phyloP scores from a whole-genome alignment of 2,113 vertebrate genomes.

The Pangasianodon hypophthalmus region DNA sequence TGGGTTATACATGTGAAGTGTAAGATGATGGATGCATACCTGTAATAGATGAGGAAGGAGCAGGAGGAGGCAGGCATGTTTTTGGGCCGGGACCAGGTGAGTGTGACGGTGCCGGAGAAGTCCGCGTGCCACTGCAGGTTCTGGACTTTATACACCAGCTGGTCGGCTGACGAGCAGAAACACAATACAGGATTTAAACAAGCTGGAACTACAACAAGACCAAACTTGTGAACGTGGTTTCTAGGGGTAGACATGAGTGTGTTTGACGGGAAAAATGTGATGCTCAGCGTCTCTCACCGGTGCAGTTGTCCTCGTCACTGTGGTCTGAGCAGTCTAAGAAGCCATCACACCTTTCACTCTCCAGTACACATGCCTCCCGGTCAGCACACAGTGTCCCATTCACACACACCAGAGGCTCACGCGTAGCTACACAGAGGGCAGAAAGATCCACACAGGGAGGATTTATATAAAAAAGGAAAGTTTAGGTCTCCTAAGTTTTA shows the following conservation, averaged over 20 bases:
- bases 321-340: constrained; percentile 92
- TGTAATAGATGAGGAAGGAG: constrained; percentile 88
- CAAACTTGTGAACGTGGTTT: background rate
- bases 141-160: constrained; percentile 88
- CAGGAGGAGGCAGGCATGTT: constrained; percentile 85
- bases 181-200: background rate
- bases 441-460: background rate
- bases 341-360: constrained; percentile 84
- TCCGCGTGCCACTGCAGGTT: constrained; percentile 93
- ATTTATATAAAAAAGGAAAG: background rate
- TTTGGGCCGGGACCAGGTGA: constrained; percentile 91
- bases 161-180: constrained; percentile 74
- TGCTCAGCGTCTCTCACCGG: constrained; percentile 65
- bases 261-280: background rate
- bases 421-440: constrained; percentile 80
- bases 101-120: constrained; percentile 83
- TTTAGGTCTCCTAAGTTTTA: background rate
- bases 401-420: constrained; percentile 76
- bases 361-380: constrained; percentile 82
- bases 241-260: background rate
- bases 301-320: constrained; percentile 91
- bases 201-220: background rate
- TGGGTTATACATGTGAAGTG: background rate
- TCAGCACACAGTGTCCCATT: constrained; percentile 85
- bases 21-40: constrained; percentile 67